phyloP scores from a whole-genome alignment of 2,797 vertebrate species.

The Orestias chungarensis region DNA sequence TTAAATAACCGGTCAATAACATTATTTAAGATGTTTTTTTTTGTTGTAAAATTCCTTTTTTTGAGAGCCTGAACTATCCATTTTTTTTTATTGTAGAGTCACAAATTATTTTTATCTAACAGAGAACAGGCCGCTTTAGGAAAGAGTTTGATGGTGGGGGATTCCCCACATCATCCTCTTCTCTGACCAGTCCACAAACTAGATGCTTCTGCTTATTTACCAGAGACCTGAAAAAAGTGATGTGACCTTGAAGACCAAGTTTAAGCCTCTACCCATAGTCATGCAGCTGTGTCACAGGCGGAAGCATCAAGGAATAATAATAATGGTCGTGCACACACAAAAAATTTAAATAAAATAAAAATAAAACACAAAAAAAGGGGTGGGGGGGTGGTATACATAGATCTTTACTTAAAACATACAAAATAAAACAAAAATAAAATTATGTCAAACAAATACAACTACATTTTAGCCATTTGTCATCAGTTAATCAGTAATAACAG shows the following conservation, averaged over 20 bases:
- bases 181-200: constrained; percentile 65
- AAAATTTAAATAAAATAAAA: constrained; percentile 19
- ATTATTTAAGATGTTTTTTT: background rate
- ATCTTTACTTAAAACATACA: no score
- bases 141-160: constrained; percentile 3
- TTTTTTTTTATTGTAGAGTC: background rate
- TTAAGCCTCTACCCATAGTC: constrained; percentile 59
- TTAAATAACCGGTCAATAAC: background rate
- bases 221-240: constrained; percentile 69
- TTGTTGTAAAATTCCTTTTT: background rate
- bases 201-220: constrained; percentile 57
- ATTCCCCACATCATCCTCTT: constrained; percentile 44
- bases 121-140: constrained; percentile 30
- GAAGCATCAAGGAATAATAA: constrained; percentile 36
- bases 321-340: constrained; percentile 37
- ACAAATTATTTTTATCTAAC: constrained; percentile 33
- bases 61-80: background rate
- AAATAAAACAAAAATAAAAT: constrained; percentile 10
- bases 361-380: constrained; percentile 16
- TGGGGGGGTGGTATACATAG: no score
- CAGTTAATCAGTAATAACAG: constrained; percentile 57
- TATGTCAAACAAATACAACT: background rate
- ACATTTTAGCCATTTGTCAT: constrained; percentile 30
- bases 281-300: constrained; percentile 57
- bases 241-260: constrained; percentile 70